Base-by-base conservation (phyloP, 2,113 vertebrate species). In the Hyaena hyaena region DNA sequence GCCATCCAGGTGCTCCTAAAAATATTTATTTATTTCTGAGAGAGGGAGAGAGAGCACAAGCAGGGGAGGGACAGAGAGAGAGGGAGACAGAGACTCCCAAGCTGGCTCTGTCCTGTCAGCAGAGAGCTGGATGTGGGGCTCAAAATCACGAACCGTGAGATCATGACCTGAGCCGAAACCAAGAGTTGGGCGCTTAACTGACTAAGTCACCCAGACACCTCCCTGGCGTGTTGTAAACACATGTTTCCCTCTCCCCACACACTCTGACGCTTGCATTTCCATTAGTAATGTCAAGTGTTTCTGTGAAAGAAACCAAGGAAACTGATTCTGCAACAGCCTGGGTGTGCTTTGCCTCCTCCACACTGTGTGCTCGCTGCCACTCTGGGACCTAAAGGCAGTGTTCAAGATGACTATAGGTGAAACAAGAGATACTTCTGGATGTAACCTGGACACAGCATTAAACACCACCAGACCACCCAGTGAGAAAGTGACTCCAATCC, bases 231-330 rank as follows among this genome's bases (percentile, higher is more conserved):
- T 58, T 87, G 96, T 43, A 7, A 88, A 93, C 2, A 88, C 7
- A 4, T 10, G 11, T 10, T 50, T 11, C 48, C 48, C 50, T 48
- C 45, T 9, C 6, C 50, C 50, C 50, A 1, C 50, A 12, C 58
- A 23, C 21, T 23, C 58, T 2, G 21, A 61, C 58, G 82, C 48
- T 63, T 79, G 5, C 11, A 45, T 69, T 61, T 82, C 26, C 31
- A 16, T 88, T 26, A 50, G 7, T 4, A 55, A 14, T 33, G 21
- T 14, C 73, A 7, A 1, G 2, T n/a, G 39, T 48, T 28, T 69
- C 87, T 92, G 81, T 88, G n/a, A 76, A 92, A 95, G 65, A 96
- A 86, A 77, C 7, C 68, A 92, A 94, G 84, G 84, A 24, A 35
- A 81, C 1, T 35, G 48, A 24, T 39, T 95, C 50, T 86, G 23